These are phyloP conservation scores for Pseudorhiza aurosa DNA, from an alignment of 30 jellyfish, hydroid and myxozoan species.

Conservation along the genomic window DNA sequence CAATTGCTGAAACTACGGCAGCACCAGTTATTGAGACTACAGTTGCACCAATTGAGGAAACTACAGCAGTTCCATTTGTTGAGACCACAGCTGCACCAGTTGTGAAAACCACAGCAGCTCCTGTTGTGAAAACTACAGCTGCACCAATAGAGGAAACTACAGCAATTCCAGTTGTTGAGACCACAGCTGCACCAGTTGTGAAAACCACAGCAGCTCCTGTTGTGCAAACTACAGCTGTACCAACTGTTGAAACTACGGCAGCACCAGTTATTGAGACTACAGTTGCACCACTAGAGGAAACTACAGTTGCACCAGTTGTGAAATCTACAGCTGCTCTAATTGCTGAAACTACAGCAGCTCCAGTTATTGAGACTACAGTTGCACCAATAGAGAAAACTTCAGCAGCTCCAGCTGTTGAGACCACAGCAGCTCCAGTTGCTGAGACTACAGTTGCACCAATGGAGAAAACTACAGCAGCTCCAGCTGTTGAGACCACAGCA, in stretches of 20 bases:
- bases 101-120: slow-evolving; percentile 36
- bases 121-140: slow-evolving; percentile 10
- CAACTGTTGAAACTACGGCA: neutral
- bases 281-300: slow-evolving; percentile 5
- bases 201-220: slow-evolving; percentile 11
- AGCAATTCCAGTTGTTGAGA: neutral
- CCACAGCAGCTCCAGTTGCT: slow-evolving; percentile 14
- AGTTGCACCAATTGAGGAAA: slow-evolving; percentile 2
- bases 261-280: slow-evolving; percentile 6
- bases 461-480: slow-evolving; percentile 9
- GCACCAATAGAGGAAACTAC: slow-evolving; percentile 5
- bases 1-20: slow-evolving; percentile 16
- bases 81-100: slow-evolving; percentile 18
- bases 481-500: slow-evolving; percentile 9
- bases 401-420: slow-evolving; percentile 15
- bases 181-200: slow-evolving; percentile 16
- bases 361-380: slow-evolving; percentile 31
- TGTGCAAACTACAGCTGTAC: neutral
- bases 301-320: slow-evolving; percentile 1
- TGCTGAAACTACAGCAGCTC: slow-evolving; percentile 18
- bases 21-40: neutral
- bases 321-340: neutral
- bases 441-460: slow-evolving; percentile 5
- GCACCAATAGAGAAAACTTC: slow-evolving; percentile 5
- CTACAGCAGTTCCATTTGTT: neutral